Base-by-base conservation (phyloP, 1,140 invertebrate species). In the Tetramorium simillimum region DNA sequence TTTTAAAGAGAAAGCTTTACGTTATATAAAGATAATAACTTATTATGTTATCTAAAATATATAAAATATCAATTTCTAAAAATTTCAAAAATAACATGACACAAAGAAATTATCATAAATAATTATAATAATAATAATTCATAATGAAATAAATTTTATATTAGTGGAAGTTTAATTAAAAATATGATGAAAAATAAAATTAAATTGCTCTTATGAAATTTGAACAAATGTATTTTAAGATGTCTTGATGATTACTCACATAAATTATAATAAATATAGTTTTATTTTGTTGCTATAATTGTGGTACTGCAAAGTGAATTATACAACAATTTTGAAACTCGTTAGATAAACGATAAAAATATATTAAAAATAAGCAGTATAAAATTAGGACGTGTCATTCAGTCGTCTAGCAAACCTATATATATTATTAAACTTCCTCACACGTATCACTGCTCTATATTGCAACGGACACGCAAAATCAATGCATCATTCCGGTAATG, bases 341-440 rank as follows among this genome's bases (percentile, higher is more conserved):
- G 18, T 73, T 62, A 84, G 28, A 73, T 18, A 12, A 40, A n/a
- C 4, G 43, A 43, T 28, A n/a, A 73, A 60, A 33, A 10, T 43
- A 9, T 60, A 46, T 60, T 7, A 43, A 56, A 73, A 84, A 60
- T 84, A 73, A 49, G 14, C 40, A 14, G 58, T 82, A 60, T 60
- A 56, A 84, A 84, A 84, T 73, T 37, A 73, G 53, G 16, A 82
- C 24, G n/a, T 43, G 51, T 9, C 24, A 84, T 73, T 84, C 60
- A 73, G 40, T n/a, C n/a, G 80, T 10, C 28, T 28, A 24, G 24
- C 63, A 21, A 28, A 14, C 70, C n/a, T 10, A 43, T 12, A 46
- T 37, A 4, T 67, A 73, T 21, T 40, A 73, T 73, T 73, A 84
- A 58, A 84, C 37, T 70, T 84, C 53, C 49, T 84, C 58, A 43